A percentile compares a stretch with the other conserved stretches of the same genome.
Conservation (phyloP, 2,113 vertebrate species). For the Cairina moschata region DNA sequence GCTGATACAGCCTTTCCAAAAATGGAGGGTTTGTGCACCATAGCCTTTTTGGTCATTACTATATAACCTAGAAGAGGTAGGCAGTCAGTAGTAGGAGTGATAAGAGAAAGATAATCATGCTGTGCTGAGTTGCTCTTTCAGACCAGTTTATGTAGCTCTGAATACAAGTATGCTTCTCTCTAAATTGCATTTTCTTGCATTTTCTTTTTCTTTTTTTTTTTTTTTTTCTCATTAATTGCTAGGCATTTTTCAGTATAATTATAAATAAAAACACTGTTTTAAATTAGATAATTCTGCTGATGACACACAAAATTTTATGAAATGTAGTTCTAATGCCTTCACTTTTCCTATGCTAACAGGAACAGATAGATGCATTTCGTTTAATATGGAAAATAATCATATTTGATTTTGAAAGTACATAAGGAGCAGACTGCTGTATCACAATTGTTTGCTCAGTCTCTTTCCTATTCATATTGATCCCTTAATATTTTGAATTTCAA, state of each 20-base stretch:
- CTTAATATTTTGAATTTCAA: neutral
- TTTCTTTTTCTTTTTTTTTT: neutral
- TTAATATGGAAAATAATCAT: neutral
- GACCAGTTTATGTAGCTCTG: neutral
- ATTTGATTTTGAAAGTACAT: neutral
- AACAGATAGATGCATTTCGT: neutral
- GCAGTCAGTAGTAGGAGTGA: fast-evolving
- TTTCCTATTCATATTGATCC: neutral
- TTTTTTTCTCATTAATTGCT: neutral
- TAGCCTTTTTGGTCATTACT: neutral
- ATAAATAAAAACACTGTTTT: neutral
- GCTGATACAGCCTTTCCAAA: neutral
- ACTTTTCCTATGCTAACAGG: neutral
- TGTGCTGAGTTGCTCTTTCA: neutral
- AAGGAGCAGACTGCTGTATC: neutral
- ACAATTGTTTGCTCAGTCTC: neutral
- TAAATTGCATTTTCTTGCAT: neutral
- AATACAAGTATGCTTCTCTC: neutral
- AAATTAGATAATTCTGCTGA: neutral
- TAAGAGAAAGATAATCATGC: neutral
- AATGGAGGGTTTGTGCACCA: neutral
- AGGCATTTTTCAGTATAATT: neutral
- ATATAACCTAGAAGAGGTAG: neutral
- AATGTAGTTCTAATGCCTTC: neutral
- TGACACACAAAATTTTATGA: neutral